These are phyloP conservation scores for Eugnorisma glareosa DNA, from an alignment of 2,888 invertebrate genomes.

Conservation along the genomic window DNA sequence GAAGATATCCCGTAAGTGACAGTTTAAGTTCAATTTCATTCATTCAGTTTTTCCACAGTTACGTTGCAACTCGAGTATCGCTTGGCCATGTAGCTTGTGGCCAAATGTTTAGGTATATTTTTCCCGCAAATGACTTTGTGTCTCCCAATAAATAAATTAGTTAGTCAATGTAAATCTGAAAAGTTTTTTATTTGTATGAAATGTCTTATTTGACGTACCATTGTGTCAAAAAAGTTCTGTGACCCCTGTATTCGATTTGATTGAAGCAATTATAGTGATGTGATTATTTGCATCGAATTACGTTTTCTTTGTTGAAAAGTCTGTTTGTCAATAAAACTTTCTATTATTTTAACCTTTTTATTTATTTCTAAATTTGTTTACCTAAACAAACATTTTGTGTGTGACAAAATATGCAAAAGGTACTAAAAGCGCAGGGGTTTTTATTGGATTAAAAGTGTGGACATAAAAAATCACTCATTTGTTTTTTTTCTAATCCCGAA, in stretches of 20 bases:
- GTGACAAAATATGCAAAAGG: too few relatives aligned
- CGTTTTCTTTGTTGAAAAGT: not conserved
- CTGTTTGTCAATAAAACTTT: not conserved
- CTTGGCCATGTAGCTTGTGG: not conserved
- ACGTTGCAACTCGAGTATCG: not conserved
- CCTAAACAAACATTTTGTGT: not conserved
- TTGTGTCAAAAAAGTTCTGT: not conserved
- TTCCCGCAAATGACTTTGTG: not conserved
- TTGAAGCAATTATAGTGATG: not conserved
- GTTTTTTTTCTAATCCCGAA: not conserved
- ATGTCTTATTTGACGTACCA: not conserved
- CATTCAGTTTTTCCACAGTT: too few relatives aligned
- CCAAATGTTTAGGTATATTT: not conserved
- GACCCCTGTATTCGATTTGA: not conserved
- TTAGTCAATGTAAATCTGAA: conserved; percentile 12
- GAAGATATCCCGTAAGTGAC: too few relatives aligned
- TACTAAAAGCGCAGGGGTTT: not conserved
- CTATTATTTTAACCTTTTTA: not conserved
- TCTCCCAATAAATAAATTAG: conserved; percentile 14
- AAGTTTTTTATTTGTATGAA: conserved; percentile 4
- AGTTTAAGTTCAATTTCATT: too few relatives aligned
- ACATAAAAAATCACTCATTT: not conserved
- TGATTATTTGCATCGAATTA: not conserved
- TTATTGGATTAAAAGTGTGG: not conserved
- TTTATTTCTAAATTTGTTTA: too few relatives aligned